phyloP scores from a whole-genome alignment of 2,888 invertebrate genomes.

The Euplexia lucipara region DNA sequence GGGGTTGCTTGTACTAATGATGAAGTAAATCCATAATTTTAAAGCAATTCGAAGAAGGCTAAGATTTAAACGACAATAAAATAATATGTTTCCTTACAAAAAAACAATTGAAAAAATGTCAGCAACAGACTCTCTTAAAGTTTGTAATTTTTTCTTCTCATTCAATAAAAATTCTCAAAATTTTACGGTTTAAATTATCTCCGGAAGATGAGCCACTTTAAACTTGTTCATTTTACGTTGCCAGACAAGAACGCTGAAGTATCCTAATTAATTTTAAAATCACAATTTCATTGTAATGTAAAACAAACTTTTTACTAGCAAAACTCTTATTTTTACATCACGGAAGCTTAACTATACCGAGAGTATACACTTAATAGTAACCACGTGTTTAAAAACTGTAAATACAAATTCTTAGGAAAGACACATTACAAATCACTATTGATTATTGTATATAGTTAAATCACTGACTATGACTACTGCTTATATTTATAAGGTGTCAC shows the following conservation, averaged over 20 bases:
- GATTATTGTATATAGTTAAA: too few species aligned
- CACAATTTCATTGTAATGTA: neutral
- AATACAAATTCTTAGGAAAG: too few species aligned
- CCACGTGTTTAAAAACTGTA: too few species aligned
- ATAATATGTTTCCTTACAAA: neutral
- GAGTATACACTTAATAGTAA: too few species aligned
- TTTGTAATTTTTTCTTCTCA: neutral
- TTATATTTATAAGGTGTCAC: too few species aligned
- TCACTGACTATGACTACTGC: too few species aligned
- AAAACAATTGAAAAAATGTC: neutral
- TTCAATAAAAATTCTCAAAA: neutral
- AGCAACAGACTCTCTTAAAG: conserved; percentile 5
- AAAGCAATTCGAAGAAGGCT: too few species aligned
- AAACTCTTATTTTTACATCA: conserved; percentile 9
- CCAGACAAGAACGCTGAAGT: conserved; percentile 2
- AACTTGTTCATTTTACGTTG: conserved; percentile 15
- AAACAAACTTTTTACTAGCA: neutral
- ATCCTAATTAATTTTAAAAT: conserved; percentile 28
- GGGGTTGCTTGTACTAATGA: too few species aligned
- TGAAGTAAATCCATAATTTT: too few species aligned
- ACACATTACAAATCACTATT: too few species aligned
- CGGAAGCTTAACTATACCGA: too few species aligned
- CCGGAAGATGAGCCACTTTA: conserved; percentile 4
- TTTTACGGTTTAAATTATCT: neutral
- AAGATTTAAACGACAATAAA: neutral